Base-by-base conservation (phyloP, 2,797 vertebrate genomes). In the Crenichthys baileyi region DNA sequence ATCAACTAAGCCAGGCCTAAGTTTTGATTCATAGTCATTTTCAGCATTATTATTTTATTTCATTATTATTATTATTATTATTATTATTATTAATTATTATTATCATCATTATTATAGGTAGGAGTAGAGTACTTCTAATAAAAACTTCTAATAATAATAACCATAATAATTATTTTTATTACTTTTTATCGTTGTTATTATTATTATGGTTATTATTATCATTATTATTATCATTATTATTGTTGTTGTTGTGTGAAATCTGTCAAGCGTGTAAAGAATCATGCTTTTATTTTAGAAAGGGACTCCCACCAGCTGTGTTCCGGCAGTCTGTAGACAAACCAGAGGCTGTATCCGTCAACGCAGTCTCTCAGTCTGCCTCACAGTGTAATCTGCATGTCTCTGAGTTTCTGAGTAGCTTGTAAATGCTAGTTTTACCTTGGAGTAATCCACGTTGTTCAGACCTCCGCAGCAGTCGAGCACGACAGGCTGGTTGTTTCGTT, bases 391-490 rank as follows among this genome's bases (percentile, higher is more conserved):
- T 41, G 51, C 20, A 8, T n/a, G 7, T 12, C 53, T 1, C 1
- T 16, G 15, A 61, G 48, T 1, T 0, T 13, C 12, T 2, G 3
- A 31, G 2, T 29, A 12, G 26, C 26, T 7, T 9, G 6, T 1
- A 6, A 5, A 18, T 11, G 55, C 36, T 5, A 13, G 9, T 29
- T 75, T 91, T 94, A 96, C 95, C 95, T 96, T 91, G 0, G 90
- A 92, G 50, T 93, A 96, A 48, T 96, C 95, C 83, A 96, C 29
- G 94, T 95, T 95, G 90, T 83, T 88, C 46, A 96, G 84, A 29
- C 94, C 95, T 89, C 91, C 95, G 70, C 95, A 96, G 87, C 95
- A 96, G 76, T 96, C 95, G 63, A 91, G 86, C 68, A 24, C 77
- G 29, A 5, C 76, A 1, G 73, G 74, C 13, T 61, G 61, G 0